Evolutionary conservation across 2,888 invertebrate species (phyloP).

Genomic region (Lacanobia oleracea): DNA sequence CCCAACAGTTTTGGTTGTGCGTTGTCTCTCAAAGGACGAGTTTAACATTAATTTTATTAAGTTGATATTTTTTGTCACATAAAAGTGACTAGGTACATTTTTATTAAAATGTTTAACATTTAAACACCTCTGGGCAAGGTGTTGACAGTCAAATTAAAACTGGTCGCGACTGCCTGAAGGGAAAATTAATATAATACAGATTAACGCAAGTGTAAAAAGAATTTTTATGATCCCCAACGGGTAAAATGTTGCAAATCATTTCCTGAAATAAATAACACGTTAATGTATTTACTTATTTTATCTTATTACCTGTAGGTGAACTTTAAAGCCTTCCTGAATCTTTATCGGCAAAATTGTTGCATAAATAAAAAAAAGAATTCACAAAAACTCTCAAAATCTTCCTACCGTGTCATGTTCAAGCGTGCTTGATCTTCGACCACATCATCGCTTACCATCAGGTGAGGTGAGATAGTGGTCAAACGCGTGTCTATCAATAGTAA

Average conservation of each 20-base stretch:
- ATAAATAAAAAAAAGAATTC: no score
- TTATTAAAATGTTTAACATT: constrained; percentile 14
- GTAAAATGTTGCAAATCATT: constrained; percentile 28
- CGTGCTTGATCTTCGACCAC: no score
- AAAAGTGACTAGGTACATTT: not conserved
- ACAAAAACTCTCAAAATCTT: not conserved
- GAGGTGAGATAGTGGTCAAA: no score
- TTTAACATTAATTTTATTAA: no score
- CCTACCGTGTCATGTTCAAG: not conserved
- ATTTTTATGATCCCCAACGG: constrained; percentile 46
- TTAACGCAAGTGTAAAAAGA: constrained; percentile 6
- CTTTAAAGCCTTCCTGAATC: constrained; percentile 24
- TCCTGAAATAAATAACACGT: constrained; percentile 32
- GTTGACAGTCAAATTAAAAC: constrained; percentile 29
- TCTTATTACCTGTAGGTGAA: constrained; percentile 9
- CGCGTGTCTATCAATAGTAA: no score
- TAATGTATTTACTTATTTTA: constrained; percentile 7
- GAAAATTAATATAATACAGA: constrained; percentile 12
- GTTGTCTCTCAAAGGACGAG: no score
- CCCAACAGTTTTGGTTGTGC: no score
- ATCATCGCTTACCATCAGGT: no score
- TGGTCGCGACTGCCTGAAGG: constrained; percentile 8
- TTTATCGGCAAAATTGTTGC: not conserved
- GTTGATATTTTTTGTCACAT: not conserved
- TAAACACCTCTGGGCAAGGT: constrained; percentile 32